These are phyloP conservation scores for Petrolisthes manimaculis DNA, from an alignment of 2,888 invertebrate species.

Conservation along the genomic window DNA sequence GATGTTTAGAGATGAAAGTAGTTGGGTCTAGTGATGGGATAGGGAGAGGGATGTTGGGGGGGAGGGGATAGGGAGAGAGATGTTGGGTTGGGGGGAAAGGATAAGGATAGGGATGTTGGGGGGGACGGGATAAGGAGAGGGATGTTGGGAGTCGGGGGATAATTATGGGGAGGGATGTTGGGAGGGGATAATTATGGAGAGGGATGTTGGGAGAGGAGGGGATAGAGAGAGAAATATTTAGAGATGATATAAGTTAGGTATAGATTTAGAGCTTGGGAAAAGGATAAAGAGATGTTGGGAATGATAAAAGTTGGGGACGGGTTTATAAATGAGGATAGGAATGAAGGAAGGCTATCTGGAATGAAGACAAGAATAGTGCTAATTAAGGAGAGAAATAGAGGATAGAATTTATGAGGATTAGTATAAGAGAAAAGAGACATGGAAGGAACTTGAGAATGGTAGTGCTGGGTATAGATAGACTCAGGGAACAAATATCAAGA, in stretches of 20 bases:
- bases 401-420: neutral
- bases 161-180: too few species aligned
- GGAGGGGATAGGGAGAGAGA: too few species aligned
- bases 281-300: neutral
- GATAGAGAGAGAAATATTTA: neutral
- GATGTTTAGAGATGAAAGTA: too few species aligned
- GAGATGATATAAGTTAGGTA: neutral
- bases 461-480: neutral
- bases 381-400: neutral
- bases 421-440: neutral
- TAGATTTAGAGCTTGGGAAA: neutral
- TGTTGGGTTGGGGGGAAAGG: too few species aligned
- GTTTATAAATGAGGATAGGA: neutral
- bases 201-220: too few species aligned
- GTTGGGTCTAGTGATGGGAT: too few species aligned
- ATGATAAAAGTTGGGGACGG: neutral
- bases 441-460: neutral
- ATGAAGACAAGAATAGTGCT: neutral
- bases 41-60: too few species aligned
- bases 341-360: neutral
- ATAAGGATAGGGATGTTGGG: too few species aligned
- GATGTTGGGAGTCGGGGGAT: too few species aligned
- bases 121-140: too few species aligned
- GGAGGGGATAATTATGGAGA: too few species aligned
- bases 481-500: neutral